phyloP scores from a whole-genome alignment of 1,140 invertebrate species.

The Metopolophium dirhodum region DNA sequence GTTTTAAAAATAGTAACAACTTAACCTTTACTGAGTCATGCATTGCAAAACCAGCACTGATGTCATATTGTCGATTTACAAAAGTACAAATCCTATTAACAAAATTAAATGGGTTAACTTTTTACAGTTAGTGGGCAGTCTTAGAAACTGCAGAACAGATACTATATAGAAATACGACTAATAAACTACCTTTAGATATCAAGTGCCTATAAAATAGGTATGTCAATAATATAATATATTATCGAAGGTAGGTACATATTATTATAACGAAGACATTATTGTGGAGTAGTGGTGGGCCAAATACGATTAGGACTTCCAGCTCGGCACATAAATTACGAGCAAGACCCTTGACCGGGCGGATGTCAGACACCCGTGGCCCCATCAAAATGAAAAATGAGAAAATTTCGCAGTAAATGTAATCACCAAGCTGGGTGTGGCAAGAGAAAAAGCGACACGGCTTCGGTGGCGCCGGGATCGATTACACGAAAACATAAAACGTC shows the following conservation, averaged over 20 bases:
- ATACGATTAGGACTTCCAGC: neutral
- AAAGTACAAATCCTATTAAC: neutral
- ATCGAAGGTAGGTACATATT: neutral
- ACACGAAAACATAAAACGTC: neutral
- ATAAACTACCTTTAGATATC: neutral
- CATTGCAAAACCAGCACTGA: neutral
- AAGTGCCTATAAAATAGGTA: neutral
- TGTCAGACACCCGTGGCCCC: neutral
- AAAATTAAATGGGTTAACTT: neutral
- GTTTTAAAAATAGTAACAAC: neutral
- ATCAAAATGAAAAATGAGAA: neutral
- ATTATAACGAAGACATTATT: neutral
- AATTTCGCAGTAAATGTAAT: neutral
- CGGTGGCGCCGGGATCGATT: neutral
- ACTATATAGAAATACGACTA: neutral
- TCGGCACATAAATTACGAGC: neutral
- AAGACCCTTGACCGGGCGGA: too few relatives aligned
- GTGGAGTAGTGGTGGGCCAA: neutral
- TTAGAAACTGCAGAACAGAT: neutral
- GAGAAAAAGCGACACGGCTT: neutral
- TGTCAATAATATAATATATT: neutral
- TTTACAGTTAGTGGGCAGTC: neutral
- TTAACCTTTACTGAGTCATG: neutral
- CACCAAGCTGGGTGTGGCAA: slow-evolving; percentile 16
- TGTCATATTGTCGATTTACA: neutral